A percentile compares a stretch with the other conserved stretches of the same genome.
These are phyloP conservation scores for Drosophila pseudoobscura DNA, from an alignment of 1,140 invertebrate species.

Conservation along the genomic window DNA sequence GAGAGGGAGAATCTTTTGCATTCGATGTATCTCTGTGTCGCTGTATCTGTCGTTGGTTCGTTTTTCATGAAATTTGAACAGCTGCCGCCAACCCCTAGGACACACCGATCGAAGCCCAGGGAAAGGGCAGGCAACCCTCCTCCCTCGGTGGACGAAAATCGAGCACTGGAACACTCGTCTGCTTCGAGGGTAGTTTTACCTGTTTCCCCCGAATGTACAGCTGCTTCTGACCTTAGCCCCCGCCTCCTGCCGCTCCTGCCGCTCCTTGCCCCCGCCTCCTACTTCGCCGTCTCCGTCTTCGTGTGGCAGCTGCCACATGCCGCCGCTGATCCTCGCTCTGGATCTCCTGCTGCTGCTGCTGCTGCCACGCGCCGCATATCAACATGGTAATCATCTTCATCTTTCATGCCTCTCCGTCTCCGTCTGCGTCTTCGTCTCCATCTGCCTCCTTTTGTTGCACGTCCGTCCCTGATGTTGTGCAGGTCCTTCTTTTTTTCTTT, in stretches of 20 bases:
- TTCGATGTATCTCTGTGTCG: slow-evolving; percentile 19
- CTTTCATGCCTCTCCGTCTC: slow-evolving; percentile 14
- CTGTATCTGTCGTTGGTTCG: slow-evolving; percentile 43
- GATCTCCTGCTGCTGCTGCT: background rate
- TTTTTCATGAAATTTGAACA: slow-evolving; percentile 72
- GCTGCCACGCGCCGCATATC: slow-evolving; percentile 78
- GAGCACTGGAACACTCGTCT: slow-evolving; percentile 2
- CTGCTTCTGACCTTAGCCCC: slow-evolving; percentile 51
- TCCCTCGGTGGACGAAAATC: slow-evolving; percentile 6
- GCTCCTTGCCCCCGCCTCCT: background rate
- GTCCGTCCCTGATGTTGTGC: slow-evolving; percentile 38
- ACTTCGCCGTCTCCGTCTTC: slow-evolving; percentile 1
- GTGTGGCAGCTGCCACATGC: slow-evolving; percentile 74
- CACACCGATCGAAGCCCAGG: slow-evolving; percentile 25
- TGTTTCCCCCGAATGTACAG: slow-evolving; percentile 54
- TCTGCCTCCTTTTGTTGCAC: slow-evolving; percentile 23
- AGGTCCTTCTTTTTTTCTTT: slow-evolving; percentile 25
- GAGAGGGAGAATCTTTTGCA: slow-evolving; percentile 37
- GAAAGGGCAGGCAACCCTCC: slow-evolving; percentile 47
- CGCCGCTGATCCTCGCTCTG: slow-evolving; percentile 35
- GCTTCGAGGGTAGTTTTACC: slow-evolving; percentile 64
- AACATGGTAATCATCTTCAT: slow-evolving; percentile 72
- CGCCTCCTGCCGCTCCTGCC: background rate
- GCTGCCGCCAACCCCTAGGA: slow-evolving; percentile 60
- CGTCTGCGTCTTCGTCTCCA: slow-evolving; percentile 1